Conservation (phyloP, 1,140 invertebrate species). For the Sesamia nonagrioides region DNA sequence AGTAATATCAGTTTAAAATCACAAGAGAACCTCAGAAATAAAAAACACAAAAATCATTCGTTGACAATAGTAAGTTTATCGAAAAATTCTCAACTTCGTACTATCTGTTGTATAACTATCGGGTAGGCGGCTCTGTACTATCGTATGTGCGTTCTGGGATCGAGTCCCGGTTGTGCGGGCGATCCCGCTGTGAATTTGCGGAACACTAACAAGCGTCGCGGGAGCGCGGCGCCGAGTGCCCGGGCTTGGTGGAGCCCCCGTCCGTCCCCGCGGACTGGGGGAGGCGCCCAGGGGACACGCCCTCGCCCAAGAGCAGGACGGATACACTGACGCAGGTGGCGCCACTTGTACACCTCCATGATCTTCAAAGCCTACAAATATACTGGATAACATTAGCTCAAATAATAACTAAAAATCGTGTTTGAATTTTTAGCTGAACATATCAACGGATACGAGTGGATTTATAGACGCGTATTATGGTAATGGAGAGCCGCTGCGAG, state of each 20-base stretch:
- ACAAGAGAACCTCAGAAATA: constrained; percentile 47
- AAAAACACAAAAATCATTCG: constrained; percentile 33
- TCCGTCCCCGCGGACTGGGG: constrained; percentile 83
- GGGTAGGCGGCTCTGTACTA: constrained; percentile 80
- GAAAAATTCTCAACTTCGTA: constrained; percentile 11
- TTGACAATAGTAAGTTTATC: neutral
- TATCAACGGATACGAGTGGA: constrained; percentile 38
- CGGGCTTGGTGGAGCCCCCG: constrained; percentile 81
- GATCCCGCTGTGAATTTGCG: constrained; percentile 85
- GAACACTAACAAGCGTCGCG: constrained; percentile 86
- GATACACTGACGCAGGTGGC: constrained; percentile 76
- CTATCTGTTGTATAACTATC: constrained; percentile 65
- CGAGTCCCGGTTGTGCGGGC: constrained; percentile 83
- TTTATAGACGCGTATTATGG: constrained; percentile 55
- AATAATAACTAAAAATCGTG: constrained; percentile 45
- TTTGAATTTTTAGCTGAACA: constrained; percentile 55
- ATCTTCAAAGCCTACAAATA: constrained; percentile 57
- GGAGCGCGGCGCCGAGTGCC: constrained; percentile 84
- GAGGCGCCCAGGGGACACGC: constrained; percentile 85
- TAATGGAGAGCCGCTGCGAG: constrained; percentile 67
- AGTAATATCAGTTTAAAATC: constrained; percentile 34
- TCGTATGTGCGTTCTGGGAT: constrained; percentile 81
- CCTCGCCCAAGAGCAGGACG: constrained; percentile 83
- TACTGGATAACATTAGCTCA: constrained; percentile 50
- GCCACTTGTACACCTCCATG: constrained; percentile 67